Conservation (phyloP, 2,888 invertebrate species). For the Drosophila meridiana region DNA sequence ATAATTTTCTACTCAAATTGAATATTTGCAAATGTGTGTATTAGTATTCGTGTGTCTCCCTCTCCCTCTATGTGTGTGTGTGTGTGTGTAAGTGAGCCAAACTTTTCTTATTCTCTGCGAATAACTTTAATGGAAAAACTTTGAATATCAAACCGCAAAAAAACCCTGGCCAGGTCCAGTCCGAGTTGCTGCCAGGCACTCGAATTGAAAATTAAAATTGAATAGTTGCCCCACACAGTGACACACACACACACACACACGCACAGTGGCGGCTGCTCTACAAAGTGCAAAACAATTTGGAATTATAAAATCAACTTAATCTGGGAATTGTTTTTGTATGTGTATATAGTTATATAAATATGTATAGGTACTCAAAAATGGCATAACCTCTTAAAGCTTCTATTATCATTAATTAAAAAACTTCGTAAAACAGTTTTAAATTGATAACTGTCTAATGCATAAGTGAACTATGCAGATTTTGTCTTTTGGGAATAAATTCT, state of each 20-base stretch:
- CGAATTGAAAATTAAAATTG: constrained; percentile 76
- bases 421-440: not conserved
- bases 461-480: not conserved
- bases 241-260: constrained; percentile 27
- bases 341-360: not conserved
- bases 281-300: constrained; percentile 16
- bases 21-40: constrained; percentile 68
- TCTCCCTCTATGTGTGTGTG: constrained; percentile 18
- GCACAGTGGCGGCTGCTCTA: constrained; percentile 10
- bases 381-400: not conserved
- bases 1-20: constrained; percentile 77
- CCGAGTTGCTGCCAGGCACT: constrained; percentile 35
- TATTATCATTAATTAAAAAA: not conserved
- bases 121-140: constrained; percentile 81
- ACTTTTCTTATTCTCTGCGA: constrained; percentile 76
- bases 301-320: constrained; percentile 20
- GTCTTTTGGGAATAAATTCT: not conserved
- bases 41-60: constrained; percentile 12
- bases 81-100: constrained; percentile 41
- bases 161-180: constrained; percentile 38
- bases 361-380: not conserved
- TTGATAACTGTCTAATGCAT: not conserved
- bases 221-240: constrained; percentile 51
- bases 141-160: constrained; percentile 76
- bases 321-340: not conserved